phyloP scores from a whole-genome alignment of 2,797 vertebrate species.

The Trematomus bernacchii region DNA sequence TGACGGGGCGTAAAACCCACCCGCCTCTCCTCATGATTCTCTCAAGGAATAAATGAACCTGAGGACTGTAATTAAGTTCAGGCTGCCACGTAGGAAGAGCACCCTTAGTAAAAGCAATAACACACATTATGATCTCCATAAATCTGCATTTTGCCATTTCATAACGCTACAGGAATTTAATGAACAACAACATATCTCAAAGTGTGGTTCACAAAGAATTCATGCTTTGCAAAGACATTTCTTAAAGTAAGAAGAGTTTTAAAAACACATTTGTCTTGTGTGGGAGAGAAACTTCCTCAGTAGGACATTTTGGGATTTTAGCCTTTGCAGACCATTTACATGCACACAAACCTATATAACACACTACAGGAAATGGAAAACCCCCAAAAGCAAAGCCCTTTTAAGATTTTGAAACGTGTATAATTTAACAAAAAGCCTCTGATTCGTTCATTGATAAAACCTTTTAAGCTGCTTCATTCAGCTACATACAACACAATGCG shows the following conservation, averaged over 20 bases:
- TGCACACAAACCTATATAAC: too few species aligned
- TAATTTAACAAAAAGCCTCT: constrained; percentile 34
- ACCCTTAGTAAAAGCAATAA: constrained; percentile 6
- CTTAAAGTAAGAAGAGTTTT: not conserved
- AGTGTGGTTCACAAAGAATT: not conserved
- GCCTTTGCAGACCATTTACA: too few species aligned
- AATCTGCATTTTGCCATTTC: not conserved
- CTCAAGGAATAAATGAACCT: constrained; percentile 24
- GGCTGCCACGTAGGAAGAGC: not conserved
- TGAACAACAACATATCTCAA: not conserved
- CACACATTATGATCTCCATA: not conserved
- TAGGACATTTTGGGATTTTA: too few species aligned
- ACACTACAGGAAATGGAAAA: too few species aligned
- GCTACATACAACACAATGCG: constrained; percentile 25
- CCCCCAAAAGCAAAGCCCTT: not conserved
- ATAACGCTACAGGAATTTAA: not conserved
- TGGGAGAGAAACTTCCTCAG: too few species aligned
- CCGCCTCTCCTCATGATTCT: not conserved
- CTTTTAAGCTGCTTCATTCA: constrained; percentile 33
- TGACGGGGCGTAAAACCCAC: constrained; percentile 14
- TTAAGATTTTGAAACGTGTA: constrained; percentile 25
- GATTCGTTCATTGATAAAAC: constrained; percentile 70
- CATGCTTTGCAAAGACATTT: not conserved
- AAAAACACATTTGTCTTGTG: not conserved
- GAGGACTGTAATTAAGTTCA: constrained; percentile 9